A percentile compares a stretch with the other conserved stretches of the same genome.
Evolutionary conservation across 1,140 invertebrate species (phyloP).

Genomic region (Tetragnatha versicolor): DNA sequence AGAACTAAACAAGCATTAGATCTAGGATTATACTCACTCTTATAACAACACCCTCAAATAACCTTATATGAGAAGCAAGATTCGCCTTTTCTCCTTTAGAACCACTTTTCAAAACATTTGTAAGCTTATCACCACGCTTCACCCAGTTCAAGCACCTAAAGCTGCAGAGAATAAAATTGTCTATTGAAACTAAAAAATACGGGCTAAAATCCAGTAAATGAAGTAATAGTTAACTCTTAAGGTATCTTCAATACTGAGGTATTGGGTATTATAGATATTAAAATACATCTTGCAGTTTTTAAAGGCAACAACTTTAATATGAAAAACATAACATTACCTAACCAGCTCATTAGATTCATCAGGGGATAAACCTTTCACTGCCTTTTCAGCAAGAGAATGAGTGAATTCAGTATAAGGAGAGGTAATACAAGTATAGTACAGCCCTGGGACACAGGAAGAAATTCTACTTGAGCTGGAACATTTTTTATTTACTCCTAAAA

Average conservation of each 20-base stretch:
- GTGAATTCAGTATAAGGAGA: constrained; percentile 65
- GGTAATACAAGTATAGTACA: constrained; percentile 66
- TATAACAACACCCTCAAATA: constrained; percentile 91
- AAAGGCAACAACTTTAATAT: too few relatives aligned
- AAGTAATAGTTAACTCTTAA: too few relatives aligned
- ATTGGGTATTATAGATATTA: too few relatives aligned
- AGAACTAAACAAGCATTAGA: constrained; percentile 28
- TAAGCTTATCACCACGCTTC: constrained; percentile 64
- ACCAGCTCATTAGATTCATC: constrained; percentile 26
- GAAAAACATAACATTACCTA: constrained; percentile 35
- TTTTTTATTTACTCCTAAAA: constrained; percentile 48
- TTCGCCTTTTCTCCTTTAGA: constrained; percentile 66
- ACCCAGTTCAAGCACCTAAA: constrained; percentile 63
- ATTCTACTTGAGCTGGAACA: constrained; percentile 60
- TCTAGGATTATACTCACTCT: constrained; percentile 66
- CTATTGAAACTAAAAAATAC: background rate
- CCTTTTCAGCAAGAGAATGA: constrained; percentile 61
- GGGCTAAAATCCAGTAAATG: background rate
- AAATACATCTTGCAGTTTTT: too few relatives aligned
- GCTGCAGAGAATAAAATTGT: background rate
- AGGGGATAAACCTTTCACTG: constrained; percentile 9
- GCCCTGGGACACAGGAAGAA: constrained; percentile 59
- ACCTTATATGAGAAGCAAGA: constrained; percentile 79
- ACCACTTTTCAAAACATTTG: constrained; percentile 63
- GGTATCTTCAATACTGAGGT: too few relatives aligned